A percentile compares a stretch with the other conserved stretches of the same genome.
Evolutionary conservation across 2,888 invertebrate genomes (phyloP).

Genomic region (Phalera bucephala): DNA sequence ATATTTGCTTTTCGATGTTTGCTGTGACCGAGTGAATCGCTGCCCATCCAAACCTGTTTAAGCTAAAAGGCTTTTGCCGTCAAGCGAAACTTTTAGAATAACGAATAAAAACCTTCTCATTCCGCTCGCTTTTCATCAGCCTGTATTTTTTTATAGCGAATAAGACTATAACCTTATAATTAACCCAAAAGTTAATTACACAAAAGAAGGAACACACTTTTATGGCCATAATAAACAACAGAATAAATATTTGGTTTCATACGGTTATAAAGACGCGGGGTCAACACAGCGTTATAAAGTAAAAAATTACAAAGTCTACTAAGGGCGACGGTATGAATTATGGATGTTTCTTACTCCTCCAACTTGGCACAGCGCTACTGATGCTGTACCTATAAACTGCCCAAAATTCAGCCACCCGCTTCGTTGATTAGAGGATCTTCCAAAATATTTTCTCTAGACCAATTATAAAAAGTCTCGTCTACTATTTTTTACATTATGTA

Average conservation of each 20-base stretch:
- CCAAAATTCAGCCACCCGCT: too few relatives aligned
- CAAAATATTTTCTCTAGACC: too few relatives aligned
- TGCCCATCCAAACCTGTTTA: conserved; percentile 41
- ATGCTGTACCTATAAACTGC: too few relatives aligned
- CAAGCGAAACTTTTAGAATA: conserved; percentile 37
- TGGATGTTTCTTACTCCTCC: too few relatives aligned
- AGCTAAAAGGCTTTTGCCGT: conserved; percentile 43
- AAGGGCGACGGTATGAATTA: too few relatives aligned
- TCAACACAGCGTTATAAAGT: not conserved
- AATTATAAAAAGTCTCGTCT: too few relatives aligned
- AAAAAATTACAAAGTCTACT: not conserved
- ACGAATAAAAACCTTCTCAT: conserved; percentile 30
- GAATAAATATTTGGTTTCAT: not conserved
- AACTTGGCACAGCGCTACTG: too few relatives aligned
- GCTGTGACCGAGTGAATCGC: conserved; percentile 35
- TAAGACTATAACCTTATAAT: conserved; percentile 8
- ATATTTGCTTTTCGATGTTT: conserved; percentile 37
- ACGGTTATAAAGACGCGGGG: not conserved
- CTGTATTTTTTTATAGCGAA: conserved; percentile 12
- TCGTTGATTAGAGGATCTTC: too few relatives aligned
- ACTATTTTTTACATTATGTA: too few relatives aligned
- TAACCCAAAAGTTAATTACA: conserved; percentile 13
- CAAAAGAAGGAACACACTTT: conserved; percentile 3
- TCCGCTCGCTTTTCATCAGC: conserved; percentile 24
- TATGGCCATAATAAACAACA: not conserved